Percentiles rank a stretch among this genome's conserved stretches.
These are phyloP conservation scores for Halcyon badia DNA, from an alignment of 2,797 vertebrate species.

Conservation along the genomic window DNA sequence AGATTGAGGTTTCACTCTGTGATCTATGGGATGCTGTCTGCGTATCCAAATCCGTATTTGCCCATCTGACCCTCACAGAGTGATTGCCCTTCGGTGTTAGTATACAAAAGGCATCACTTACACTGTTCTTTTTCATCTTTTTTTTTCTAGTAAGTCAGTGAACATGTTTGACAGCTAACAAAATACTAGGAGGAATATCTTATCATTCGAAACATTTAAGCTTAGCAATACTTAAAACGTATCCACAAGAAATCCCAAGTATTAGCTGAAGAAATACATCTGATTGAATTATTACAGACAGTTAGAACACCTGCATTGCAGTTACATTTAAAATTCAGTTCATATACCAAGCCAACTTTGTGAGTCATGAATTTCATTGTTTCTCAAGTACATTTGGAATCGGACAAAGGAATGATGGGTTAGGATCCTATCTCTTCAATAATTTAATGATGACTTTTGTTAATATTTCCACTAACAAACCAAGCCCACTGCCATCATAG, in stretches of 20 bases:
- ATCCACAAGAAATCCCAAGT: not conserved
- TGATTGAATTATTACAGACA: slow-evolving; percentile 58
- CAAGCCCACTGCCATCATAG: not conserved
- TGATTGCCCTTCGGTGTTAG: not conserved
- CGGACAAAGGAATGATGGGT: not conserved
- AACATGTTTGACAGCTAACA: not conserved
- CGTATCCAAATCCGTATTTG: not conserved
- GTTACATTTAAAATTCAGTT: slow-evolving; percentile 74
- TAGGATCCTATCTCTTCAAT: not conserved
- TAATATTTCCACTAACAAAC: not conserved
- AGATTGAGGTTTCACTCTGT: not conserved
- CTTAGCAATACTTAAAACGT: not conserved
- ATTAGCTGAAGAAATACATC: slow-evolving; percentile 6
- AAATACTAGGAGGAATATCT: not conserved
- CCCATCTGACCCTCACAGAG: not conserved
- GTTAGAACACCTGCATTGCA: slow-evolving; percentile 78
- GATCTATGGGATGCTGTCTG: not conserved
- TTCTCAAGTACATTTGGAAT: slow-evolving; percentile 67
- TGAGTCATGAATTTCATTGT: slow-evolving; percentile 77
- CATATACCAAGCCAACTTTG: slow-evolving; percentile 65
- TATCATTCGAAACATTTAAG: not conserved
- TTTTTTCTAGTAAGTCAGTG: not conserved
- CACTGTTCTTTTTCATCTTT: not conserved
- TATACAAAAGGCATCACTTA: not conserved
- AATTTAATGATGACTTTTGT: not conserved